A percentile compares a stretch with the other conserved stretches of the same genome.
Evolutionary conservation across 1,140 invertebrate species (phyloP).

Genomic region (Megathymus violae): DNA sequence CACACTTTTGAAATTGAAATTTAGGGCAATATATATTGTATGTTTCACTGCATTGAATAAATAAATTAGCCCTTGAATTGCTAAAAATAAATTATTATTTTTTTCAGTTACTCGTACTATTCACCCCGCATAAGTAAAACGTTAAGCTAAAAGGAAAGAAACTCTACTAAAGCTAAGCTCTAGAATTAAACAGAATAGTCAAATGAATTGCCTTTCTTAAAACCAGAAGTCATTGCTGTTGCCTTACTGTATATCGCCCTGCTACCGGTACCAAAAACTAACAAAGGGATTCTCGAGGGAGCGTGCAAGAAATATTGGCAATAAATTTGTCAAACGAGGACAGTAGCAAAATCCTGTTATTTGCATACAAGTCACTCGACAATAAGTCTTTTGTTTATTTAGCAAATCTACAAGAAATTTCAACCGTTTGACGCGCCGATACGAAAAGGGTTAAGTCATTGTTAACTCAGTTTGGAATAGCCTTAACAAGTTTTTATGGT

Average conservation of each 20-base stretch:
- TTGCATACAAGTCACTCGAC: slow-evolving; percentile 71
- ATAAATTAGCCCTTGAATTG: no score
- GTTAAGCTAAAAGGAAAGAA: no score
- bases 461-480: slow-evolving; percentile 34
- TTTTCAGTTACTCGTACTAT: no score
- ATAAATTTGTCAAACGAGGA: slow-evolving; percentile 56
- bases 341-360: slow-evolving; percentile 78
- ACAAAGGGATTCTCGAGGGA: slow-evolving; percentile 50
- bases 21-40: no score
- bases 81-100: no score
- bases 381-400: slow-evolving; percentile 62
- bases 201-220: no score
- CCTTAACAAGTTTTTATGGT: slow-evolving; percentile 45
- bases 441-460: slow-evolving; percentile 52
- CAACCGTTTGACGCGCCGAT: slow-evolving; percentile 65
- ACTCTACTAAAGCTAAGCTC: no score
- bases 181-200: no score
- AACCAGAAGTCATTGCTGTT: slow-evolving; percentile 14
- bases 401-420: slow-evolving; percentile 55
- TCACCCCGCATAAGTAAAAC: no score
- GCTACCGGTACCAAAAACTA: slow-evolving; percentile 47
- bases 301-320: slow-evolving; percentile 45
- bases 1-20: no score
- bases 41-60: no score
- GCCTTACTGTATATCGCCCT: slow-evolving; percentile 44